phyloP scores from a whole-genome alignment of 2,888 invertebrate genomes.

The Galeopsomyia nigrocyanea region DNA sequence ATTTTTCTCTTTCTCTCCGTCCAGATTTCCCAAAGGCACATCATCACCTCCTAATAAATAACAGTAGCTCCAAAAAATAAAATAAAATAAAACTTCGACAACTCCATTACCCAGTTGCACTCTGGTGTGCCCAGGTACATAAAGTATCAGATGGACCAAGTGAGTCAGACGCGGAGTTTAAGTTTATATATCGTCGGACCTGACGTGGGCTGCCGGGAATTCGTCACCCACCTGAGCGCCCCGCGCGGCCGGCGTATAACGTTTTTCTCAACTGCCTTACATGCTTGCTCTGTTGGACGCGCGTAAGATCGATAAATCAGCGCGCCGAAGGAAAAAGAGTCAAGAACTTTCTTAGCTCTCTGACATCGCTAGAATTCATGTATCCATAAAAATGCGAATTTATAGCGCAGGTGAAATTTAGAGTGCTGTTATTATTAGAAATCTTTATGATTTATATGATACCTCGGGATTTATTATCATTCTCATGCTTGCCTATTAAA shows the following conservation, averaged over 20 bases:
- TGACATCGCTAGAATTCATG: conserved; percentile 10
- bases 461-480: too few relatives aligned
- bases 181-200: conserved; percentile 37
- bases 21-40: too few relatives aligned
- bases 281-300: conserved; percentile 32
- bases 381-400: conserved; percentile 24
- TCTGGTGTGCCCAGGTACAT: conserved; percentile 3
- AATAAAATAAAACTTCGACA: conserved; percentile 6
- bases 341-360: conserved; percentile 21
- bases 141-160: conserved; percentile 38
- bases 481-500: too few relatives aligned
- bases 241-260: background rate
- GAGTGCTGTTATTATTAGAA: background rate
- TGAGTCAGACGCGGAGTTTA: conserved; percentile 30
- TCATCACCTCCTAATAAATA: too few relatives aligned
- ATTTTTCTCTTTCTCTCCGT: too few relatives aligned
- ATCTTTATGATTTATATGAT: background rate
- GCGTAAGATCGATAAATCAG: conserved; percentile 40
- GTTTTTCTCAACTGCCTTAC: conserved; percentile 26
- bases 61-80: too few relatives aligned
- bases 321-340: conserved; percentile 12
- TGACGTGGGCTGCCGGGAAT: conserved; percentile 38
- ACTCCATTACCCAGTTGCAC: conserved; percentile 25
- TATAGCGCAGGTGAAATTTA: background rate
- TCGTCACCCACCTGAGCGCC: conserved; percentile 32